Evolutionary conservation across 2,113 vertebrate genomes (phyloP), one percentile per base, ranked within the genome.

Genomic region (Cyprinodon variegatus): DNA sequence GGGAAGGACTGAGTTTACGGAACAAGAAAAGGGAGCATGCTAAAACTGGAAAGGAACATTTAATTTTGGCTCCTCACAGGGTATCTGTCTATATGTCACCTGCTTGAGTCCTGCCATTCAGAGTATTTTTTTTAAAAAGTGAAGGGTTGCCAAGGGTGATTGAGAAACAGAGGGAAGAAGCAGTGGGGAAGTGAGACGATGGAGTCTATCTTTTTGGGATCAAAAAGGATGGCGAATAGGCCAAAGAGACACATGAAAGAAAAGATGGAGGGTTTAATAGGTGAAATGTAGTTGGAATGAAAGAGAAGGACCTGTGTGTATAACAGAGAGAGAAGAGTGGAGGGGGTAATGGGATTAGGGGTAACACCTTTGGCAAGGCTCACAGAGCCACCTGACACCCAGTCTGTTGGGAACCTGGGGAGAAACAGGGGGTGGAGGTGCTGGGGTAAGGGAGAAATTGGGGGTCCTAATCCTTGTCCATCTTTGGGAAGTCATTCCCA

Each of bases 401-500:
- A 95, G 96, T 96, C 96, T 97, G 97, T 96, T 96, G 96, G 95
- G 93, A 91, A 95, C 95, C 93, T 79, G 70, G 83, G 83, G 83
- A 89, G 83, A 83, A 81, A 70, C 71, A 66, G 76, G 76, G 78
- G 74, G 74, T 60, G 76, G 85, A 73, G 89, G 83, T 77, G 79
- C 74, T 67, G 78, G 87, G 64, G 81, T 79, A 79, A 86, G 87
- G 84, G 82, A 79, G 87, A 89, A 90, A 91, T 86, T 81, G 77
- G 83, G 95, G 93, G 94, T 95, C 94, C 96, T 98, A 98, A 99
- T 98, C 97, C 96, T 85, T 96, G 96, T 96, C 96, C 96, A 96
- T 97, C 96, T 97, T 96, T 96, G 96, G 95, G 95, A 97, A 97
- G 95, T 97, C 95, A 97, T 97, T 98, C 96, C 96, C 92, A 90